Base-by-base conservation (phyloP, 2,888 invertebrate species). In the Watsonalla binaria region DNA sequence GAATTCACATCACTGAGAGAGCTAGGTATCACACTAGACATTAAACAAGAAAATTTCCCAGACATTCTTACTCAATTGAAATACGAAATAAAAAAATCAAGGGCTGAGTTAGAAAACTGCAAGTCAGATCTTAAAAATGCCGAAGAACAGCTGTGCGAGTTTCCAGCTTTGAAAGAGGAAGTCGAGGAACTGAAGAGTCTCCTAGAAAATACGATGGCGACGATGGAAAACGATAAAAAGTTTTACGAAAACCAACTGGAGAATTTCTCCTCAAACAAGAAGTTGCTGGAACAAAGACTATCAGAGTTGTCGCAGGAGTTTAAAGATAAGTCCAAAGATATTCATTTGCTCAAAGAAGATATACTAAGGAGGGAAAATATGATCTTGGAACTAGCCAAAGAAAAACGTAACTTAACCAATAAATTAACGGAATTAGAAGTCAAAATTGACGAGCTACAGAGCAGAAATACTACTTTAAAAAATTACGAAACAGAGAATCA, bases 181-280 rank as follows among this genome's bases (percentile, higher is more conserved):
- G 88, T 91, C 0, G 86, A 92, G 68, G 88, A 92, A 63, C 68
- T 89, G 0, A 91, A 92, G 67, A 74, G 78, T 11, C 71, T 91
- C 5, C 66, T 92, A 54, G 90, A 91, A 62, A 87, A 87, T 50
- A 91, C 90, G 0, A 86, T 92, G 74, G 86, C 86, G 2, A 88
- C 92, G 0, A 85, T 92, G 80, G 85, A 89, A 14, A 86, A 86
- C 5, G 92, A 93, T 59, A 92, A 92, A 59, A 84, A 89, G 55
- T 93, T 92, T 62, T 93, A 92, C 54, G 92, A 92, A 56, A 90
- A 88, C 53, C 92, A 93, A 58, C 70, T 92, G 24, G 92, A 93
- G 46, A 83, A 89, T 54, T 87, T 90, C 57, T 82, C 91, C 0
- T 88, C 87, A 0, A 92, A 92, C 47, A 92, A 93, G 53, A 84